These are phyloP conservation scores for Gasteruption jaculator DNA, from an alignment of 2,888 invertebrate genomes.

Conservation along the genomic window DNA sequence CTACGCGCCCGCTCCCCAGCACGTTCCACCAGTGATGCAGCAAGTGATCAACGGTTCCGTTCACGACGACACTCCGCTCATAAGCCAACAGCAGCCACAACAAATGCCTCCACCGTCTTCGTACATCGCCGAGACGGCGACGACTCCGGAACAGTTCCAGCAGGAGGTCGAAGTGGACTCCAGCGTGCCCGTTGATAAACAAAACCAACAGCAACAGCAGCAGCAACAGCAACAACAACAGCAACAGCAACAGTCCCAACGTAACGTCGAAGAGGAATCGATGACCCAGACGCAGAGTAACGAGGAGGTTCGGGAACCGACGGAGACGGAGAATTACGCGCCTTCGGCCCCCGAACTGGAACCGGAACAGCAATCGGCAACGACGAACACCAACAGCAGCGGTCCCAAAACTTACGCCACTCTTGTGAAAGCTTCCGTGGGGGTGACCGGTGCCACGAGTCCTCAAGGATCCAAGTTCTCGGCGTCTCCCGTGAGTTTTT, in stretches of 20 bases:
- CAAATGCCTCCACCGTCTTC: conserved; percentile 24
- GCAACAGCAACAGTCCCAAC: conserved; percentile 22
- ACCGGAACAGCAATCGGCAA: conserved; percentile 49
- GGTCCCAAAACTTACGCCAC: conserved; percentile 83
- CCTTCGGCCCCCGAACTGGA: conserved; percentile 47
- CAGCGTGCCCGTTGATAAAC: too few relatives aligned
- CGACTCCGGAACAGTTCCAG: conserved; percentile 26
- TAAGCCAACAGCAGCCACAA: conserved; percentile 38
- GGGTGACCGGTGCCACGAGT: conserved; percentile 36
- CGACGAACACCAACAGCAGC: conserved; percentile 48
- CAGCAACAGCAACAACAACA: conserved; percentile 35
- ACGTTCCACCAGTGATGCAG: conserved; percentile 42
- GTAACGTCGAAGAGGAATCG: conserved; percentile 40
- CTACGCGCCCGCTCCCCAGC: conserved; percentile 34
- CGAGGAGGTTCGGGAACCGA: conserved; percentile 43
- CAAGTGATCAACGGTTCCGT: conserved; percentile 48
- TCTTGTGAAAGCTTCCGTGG: conserved; percentile 64
- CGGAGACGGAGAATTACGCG: conserved; percentile 39
- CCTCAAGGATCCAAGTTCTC: conserved; percentile 48
- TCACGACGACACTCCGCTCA: conserved; percentile 45
- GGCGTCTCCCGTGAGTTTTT: conserved; percentile 49
- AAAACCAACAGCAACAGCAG: conserved; percentile 24
- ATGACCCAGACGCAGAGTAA: conserved; percentile 37
- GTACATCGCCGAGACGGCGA: too few relatives aligned
- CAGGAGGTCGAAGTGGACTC: conserved; percentile 33